Percentiles rank a stretch among this genome's conserved stretches.
Conservation (phyloP, 2,797 vertebrate genomes). For the Acipenser ruthenus region DNA sequence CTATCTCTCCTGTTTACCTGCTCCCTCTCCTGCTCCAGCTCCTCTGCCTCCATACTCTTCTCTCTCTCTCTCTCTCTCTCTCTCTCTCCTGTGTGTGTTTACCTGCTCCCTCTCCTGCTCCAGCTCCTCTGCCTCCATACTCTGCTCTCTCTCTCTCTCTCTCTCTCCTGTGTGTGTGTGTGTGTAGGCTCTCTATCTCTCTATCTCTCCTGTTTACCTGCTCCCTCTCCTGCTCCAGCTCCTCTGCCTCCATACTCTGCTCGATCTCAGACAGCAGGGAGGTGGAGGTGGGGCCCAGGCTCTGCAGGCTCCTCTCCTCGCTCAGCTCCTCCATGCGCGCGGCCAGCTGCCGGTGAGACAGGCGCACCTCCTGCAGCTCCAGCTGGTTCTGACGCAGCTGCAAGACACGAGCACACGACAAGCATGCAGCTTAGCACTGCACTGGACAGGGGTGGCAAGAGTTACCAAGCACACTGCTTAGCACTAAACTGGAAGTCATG, state of each 20-base stretch:
- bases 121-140: no score
- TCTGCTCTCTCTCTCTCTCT: background rate
- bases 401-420: conserved; percentile 8
- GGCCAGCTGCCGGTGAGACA: conserved; percentile 80
- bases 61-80: conserved; percentile 8
- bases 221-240: conserved; percentile 91
- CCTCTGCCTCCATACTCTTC: no score
- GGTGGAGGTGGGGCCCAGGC: conserved; percentile 70
- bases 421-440: background rate
- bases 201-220: conserved; percentile 62
- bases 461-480: background rate
- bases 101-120: no score
- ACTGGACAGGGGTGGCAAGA: background rate
- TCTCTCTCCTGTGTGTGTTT: conserved; percentile 6
- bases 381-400: conserved; percentile 85
- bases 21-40: no score
- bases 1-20: background rate
- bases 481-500: no score
- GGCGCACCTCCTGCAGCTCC: conserved; percentile 83
- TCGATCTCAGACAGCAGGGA: conserved; percentile 94
- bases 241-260: conserved; percentile 97
- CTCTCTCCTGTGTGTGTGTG: conserved; percentile 4
- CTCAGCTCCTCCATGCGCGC: conserved; percentile 78
- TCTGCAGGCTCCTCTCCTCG: conserved; percentile 82
- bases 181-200: background rate